These are phyloP conservation scores for Caradrina clavipalpis DNA, from an alignment of 2,888 invertebrate genomes.

Conservation along the genomic window DNA sequence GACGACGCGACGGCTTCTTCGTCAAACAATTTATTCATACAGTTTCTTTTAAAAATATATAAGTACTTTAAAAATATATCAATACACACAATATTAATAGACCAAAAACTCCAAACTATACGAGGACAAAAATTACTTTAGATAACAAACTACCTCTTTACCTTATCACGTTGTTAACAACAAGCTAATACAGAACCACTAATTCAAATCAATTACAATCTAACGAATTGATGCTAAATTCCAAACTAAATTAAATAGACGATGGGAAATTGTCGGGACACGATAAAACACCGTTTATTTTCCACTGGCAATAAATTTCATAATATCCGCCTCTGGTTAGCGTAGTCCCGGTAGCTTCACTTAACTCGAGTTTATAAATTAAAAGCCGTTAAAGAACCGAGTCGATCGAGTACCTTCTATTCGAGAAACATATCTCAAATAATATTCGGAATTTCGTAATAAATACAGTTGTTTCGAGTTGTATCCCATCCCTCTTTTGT, in stretches of 20 bases:
- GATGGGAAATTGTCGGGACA: conserved; percentile 57
- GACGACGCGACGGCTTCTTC: no score
- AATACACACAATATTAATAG: neutral
- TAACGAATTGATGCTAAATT: conserved; percentile 52
- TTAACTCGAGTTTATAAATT: conserved; percentile 61
- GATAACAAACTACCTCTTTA: neutral
- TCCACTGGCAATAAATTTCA: conserved; percentile 69
- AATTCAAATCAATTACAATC: conserved; percentile 43
- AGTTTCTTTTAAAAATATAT: no score
- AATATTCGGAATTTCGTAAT: conserved; percentile 36
- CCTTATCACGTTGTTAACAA: conserved; percentile 10
- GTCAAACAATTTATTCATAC: no score
- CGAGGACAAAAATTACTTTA: neutral
- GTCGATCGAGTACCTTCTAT: conserved; percentile 43
- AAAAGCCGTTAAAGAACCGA: conserved; percentile 55
- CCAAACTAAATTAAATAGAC: conserved; percentile 49
- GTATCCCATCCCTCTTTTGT: conserved; percentile 8
- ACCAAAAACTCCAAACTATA: neutral
- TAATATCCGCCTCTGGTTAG: conserved; percentile 70
- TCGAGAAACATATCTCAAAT: conserved; percentile 25
- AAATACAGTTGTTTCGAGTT: conserved; percentile 27
- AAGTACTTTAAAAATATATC: no score
- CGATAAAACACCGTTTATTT: conserved; percentile 70
- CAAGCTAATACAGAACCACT: conserved; percentile 16
- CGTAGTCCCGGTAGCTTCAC: conserved; percentile 56